Evolutionary conservation across 37 sponge, comb jelly and placozoan species (phyloP), one percentile per base, ranked within the genome.

Genomic region (Trichoplax adhaerens): DNA sequence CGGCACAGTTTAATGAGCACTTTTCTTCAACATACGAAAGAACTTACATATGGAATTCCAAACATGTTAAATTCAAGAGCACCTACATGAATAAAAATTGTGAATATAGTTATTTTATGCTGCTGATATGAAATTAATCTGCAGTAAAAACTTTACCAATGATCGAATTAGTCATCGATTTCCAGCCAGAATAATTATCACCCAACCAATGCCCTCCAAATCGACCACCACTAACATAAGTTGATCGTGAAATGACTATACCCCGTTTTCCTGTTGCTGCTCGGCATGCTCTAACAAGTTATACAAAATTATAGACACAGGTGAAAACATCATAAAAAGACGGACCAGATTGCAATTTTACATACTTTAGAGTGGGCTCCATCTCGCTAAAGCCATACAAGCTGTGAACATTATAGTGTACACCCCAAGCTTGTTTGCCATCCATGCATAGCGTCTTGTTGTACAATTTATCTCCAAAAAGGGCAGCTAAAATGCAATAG

Each of bases 371-470:
- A 48, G 90, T 89, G 5, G 75, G 81, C 29, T 54, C 68, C 48
- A 85, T 77, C 81, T 89, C 90, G 29, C 77, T 76, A 67, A 74
- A 78, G 46, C 90, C 90, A 82, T 89, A 89, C 57, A 89, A 73
- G 74, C 85, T 89, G 78, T 89, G 90, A 1, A 89, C 78, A 64
- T 89, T 78, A 68, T 89, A 89, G 62, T 89, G 90, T 52, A 54
- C 4, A 5, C 78, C 81, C 48, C 55, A 58, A 52, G 55, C n/a
- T 12, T 89, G 85, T 2, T 56, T 53, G 50, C 81, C 80, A 5
- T 80, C 58, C 85, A 89, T 81, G 63, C 90, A 89, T 52, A 89
- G 75, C 1, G 90, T 89, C 77, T 84, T 85, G 57, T 69, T 56
- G 5, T 81, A 65, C 2, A 87, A 68, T 5, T 72, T 64, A 29